Conservation (phyloP, 2,113 vertebrate species). For the Oncorhynchus gorbuscha region DNA sequence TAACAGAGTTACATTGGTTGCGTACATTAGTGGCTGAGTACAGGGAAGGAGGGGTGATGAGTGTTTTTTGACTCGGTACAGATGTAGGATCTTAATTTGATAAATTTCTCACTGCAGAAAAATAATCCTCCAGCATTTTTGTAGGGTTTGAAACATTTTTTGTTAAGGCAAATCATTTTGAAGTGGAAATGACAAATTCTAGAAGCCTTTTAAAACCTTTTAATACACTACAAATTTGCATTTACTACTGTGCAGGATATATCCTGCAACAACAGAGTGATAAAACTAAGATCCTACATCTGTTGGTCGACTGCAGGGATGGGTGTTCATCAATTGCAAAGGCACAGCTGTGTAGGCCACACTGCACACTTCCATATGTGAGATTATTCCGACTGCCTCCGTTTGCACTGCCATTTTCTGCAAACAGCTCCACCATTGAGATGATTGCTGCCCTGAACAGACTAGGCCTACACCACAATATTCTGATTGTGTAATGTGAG, state of each 20-base stretch:
- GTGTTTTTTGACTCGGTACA: slow-evolving; percentile 23
- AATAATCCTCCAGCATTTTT: too few relatives aligned
- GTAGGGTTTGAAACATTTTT: too few relatives aligned
- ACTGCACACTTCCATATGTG: slow-evolving; percentile 47
- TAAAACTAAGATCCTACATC: too few relatives aligned
- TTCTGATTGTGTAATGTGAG: background rate
- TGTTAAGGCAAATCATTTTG: too few relatives aligned
- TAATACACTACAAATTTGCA: too few relatives aligned
- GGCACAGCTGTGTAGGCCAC: slow-evolving; percentile 73
- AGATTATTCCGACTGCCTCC: slow-evolving; percentile 57
- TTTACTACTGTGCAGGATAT: too few relatives aligned
- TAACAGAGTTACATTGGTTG: slow-evolving; percentile 38
- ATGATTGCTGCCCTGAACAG: background rate
- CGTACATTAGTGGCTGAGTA: slow-evolving; percentile 9
- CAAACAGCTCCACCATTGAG: background rate
- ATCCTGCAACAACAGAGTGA: too few relatives aligned
- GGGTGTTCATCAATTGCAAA: slow-evolving; percentile 69
- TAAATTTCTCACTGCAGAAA: too few relatives aligned
- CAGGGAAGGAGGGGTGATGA: background rate
- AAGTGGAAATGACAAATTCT: too few relatives aligned
- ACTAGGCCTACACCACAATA: slow-evolving; percentile 23
- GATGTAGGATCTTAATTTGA: too few relatives aligned
- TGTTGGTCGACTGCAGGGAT: slow-evolving; percentile 21
- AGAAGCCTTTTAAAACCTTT: too few relatives aligned
- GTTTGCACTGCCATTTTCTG: background rate